Conservation (phyloP, 1,140 invertebrate species). For the Zaprionus kolodkinae region DNA sequence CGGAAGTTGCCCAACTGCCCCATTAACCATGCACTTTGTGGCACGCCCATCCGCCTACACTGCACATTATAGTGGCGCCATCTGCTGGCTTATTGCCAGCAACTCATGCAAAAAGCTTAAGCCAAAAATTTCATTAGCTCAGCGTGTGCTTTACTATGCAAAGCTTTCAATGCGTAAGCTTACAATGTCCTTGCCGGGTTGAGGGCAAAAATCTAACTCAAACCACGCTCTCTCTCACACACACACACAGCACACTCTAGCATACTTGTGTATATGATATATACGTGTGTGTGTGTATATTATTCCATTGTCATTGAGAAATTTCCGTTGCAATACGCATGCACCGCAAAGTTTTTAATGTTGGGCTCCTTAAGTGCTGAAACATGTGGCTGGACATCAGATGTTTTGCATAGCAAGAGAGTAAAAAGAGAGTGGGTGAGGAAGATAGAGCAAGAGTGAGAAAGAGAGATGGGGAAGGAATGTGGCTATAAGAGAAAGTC, state of each 20-base stretch:
- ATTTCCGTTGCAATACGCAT: conserved; percentile 62
- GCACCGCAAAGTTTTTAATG: conserved; percentile 45
- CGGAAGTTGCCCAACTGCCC: conserved; percentile 65
- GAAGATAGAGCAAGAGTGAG: background rate
- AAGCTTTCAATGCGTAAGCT: conserved; percentile 24
- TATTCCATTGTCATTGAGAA: conserved; percentile 63
- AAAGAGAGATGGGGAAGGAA: background rate
- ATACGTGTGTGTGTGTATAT: background rate
- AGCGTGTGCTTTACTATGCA: conserved; percentile 8
- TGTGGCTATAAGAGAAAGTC: background rate
- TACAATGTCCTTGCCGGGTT: conserved; percentile 57
- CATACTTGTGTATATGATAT: background rate
- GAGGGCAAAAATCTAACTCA: conserved; percentile 9
- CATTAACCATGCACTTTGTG: conserved; percentile 67
- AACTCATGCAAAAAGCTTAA: background rate
- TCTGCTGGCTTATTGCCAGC: background rate
- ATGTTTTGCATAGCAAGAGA: conserved; percentile 51
- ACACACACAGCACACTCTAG: too few species aligned
- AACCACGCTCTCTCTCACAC: background rate
- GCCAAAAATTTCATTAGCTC: conserved; percentile 20
- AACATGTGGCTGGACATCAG: conserved; percentile 65
- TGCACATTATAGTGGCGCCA: conserved; percentile 32
- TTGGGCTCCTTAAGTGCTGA: conserved; percentile 9
- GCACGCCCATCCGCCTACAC: background rate
- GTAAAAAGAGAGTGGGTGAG: background rate